A percentile compares a stretch with the other conserved stretches of the same genome.
phyloP scores from a whole-genome alignment of 2,113 vertebrate genomes.

The Redunca redunca region DNA sequence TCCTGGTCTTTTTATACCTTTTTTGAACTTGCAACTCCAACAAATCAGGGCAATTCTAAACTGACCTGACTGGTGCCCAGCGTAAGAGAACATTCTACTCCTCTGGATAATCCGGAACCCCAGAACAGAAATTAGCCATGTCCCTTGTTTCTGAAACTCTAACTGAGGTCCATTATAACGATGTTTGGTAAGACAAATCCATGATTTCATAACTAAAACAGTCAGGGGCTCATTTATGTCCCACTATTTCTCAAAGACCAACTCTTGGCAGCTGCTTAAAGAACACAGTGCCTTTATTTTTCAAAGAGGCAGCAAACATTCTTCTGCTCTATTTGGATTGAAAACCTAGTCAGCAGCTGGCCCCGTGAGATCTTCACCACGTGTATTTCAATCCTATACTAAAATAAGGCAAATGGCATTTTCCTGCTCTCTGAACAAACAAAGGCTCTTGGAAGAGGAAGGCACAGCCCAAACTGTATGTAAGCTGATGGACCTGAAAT shows the following conservation, averaged over 20 bases:
- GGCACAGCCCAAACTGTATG: neutral
- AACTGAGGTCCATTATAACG: neutral
- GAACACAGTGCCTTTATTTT: conserved; percentile 30
- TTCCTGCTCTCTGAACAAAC: conserved; percentile 52
- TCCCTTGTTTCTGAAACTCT: conserved; percentile 5
- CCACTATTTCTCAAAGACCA: neutral
- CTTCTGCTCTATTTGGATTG: conserved; percentile 74
- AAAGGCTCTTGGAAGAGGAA: conserved; percentile 47
- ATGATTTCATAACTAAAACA: neutral
- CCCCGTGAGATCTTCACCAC: conserved; percentile 31
- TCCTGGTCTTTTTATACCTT: neutral
- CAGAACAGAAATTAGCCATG: neutral
- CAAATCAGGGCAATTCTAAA: neutral
- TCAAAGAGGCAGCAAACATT: conserved; percentile 65
- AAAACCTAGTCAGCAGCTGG: conserved; percentile 56
- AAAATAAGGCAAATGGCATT: conserved; percentile 55
- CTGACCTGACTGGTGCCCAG: neutral
- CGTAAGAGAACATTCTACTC: neutral
- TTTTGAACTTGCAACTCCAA: neutral
- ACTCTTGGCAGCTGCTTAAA: neutral
- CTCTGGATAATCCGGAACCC: neutral
- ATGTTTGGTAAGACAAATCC: neutral
- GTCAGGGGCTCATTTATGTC: neutral
- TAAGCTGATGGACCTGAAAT: neutral
- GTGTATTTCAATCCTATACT: conserved; percentile 66